A percentile compares a stretch with the other conserved stretches of the same genome.
phyloP scores from a whole-genome alignment of 2,113 vertebrate genomes.

The Cromileptes altivelis region DNA sequence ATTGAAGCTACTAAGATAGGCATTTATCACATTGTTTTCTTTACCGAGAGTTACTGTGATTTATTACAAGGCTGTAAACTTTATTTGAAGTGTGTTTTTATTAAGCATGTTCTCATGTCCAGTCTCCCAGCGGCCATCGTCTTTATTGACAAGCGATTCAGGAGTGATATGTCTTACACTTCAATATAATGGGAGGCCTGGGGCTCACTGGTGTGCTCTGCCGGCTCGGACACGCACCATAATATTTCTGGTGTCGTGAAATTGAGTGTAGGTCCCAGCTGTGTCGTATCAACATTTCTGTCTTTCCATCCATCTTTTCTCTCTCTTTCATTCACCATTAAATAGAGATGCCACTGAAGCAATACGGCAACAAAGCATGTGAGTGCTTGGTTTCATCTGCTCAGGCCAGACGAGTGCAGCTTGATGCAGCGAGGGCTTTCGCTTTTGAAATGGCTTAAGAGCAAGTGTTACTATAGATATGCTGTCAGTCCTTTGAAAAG shows the following conservation, averaged over 20 bases:
- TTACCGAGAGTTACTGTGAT: constrained; percentile 38
- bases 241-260: constrained; percentile 66
- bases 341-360: constrained; percentile 46
- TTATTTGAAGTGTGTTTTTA: constrained; percentile 71
- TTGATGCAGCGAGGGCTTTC: constrained; percentile 34
- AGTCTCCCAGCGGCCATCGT: constrained; percentile 48
- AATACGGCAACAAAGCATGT: constrained; percentile 31
- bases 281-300: constrained; percentile 59
- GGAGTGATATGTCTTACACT: constrained; percentile 63
- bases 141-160: constrained; percentile 67
- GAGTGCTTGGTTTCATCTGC: constrained; percentile 40
- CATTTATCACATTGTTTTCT: constrained; percentile 31
- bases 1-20: neutral
- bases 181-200: constrained; percentile 64
- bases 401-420: constrained; percentile 26
- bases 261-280: constrained; percentile 66
- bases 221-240: constrained; percentile 45
- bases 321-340: constrained; percentile 45
- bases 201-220: constrained; percentile 40
- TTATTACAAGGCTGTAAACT: constrained; percentile 54
- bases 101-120: constrained; percentile 52
- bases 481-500: constrained; percentile 56
- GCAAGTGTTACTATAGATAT: constrained; percentile 44
- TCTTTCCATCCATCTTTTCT: constrained; percentile 56
- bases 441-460: constrained; percentile 56